Evolutionary conservation across 2,888 invertebrate genomes (phyloP).

Genomic region (Parnassius glacialis): DNA sequence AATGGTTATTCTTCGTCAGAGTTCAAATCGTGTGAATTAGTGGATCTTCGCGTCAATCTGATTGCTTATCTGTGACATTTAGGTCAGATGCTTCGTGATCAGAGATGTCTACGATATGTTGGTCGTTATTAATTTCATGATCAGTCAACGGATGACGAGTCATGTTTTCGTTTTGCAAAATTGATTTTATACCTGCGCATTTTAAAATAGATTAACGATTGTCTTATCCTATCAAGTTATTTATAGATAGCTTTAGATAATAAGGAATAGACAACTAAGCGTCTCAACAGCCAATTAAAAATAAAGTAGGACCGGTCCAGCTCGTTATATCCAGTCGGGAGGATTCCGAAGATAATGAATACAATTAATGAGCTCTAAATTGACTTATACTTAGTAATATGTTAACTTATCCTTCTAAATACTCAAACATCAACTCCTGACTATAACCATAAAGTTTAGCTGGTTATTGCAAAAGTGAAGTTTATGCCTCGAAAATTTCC

Average conservation of each 20-base stretch:
- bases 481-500: too few species aligned
- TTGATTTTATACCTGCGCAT: constrained; percentile 22
- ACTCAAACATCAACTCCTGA: too few species aligned
- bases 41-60: constrained; percentile 68
- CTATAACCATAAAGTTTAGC: too few species aligned
- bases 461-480: too few species aligned
- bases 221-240: constrained; percentile 11
- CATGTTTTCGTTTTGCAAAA: constrained; percentile 49
- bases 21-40: constrained; percentile 46
- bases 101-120: constrained; percentile 56
- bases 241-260: background rate
- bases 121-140: constrained; percentile 65
- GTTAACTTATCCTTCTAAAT: too few species aligned
- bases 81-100: constrained; percentile 68
- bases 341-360: constrained; percentile 8
- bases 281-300: constrained; percentile 1
- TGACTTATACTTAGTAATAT: too few species aligned
- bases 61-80: constrained; percentile 66
- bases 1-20: constrained; percentile 29
- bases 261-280: background rate
- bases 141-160: constrained; percentile 63
- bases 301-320: background rate
- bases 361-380: constrained; percentile 1
- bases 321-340: background rate
- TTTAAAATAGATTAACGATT: constrained; percentile 12